These are phyloP conservation scores for Lithobates pipiens DNA, from an alignment of 2,797 vertebrate species.

Conservation along the genomic window DNA sequence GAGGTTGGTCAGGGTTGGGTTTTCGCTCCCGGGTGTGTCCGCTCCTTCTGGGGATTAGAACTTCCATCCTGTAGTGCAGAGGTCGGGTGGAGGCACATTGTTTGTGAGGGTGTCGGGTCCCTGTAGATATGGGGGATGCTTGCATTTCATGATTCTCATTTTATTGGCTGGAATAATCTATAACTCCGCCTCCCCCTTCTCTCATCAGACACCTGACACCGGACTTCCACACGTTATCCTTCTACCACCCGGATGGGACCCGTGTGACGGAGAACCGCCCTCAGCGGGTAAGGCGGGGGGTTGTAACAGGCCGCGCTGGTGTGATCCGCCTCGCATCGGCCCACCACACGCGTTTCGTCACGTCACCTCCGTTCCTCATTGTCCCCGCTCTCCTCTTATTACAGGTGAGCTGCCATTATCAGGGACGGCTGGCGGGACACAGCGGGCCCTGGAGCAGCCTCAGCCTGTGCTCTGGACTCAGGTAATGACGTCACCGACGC, in stretches of 20 bases:
- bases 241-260: constrained; percentile 85
- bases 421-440: constrained; percentile 75
- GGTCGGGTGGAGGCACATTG: background rate
- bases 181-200: constrained; percentile 1
- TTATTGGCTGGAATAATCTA: too few relatives aligned
- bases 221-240: constrained; percentile 77
- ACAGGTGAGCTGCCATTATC: constrained; percentile 88
- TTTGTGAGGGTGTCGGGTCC: background rate
- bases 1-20: too few relatives aligned
- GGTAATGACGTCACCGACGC: constrained; percentile 70
- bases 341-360: too few relatives aligned
- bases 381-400: constrained; percentile 1
- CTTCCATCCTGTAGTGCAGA: too few relatives aligned
- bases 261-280: constrained; percentile 70
- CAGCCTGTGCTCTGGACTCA: constrained; percentile 85
- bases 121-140: background rate
- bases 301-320: background rate
- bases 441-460: constrained; percentile 79
- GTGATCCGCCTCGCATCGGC: too few relatives aligned
- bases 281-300: constrained; percentile 77
- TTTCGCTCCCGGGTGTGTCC: too few relatives aligned
- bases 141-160: too few relatives aligned
- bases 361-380: too few relatives aligned
- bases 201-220: constrained; percentile 79
- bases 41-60: too few relatives aligned